Base-by-base conservation (phyloP, 2,113 vertebrate genomes). In the Lagopus muta region DNA sequence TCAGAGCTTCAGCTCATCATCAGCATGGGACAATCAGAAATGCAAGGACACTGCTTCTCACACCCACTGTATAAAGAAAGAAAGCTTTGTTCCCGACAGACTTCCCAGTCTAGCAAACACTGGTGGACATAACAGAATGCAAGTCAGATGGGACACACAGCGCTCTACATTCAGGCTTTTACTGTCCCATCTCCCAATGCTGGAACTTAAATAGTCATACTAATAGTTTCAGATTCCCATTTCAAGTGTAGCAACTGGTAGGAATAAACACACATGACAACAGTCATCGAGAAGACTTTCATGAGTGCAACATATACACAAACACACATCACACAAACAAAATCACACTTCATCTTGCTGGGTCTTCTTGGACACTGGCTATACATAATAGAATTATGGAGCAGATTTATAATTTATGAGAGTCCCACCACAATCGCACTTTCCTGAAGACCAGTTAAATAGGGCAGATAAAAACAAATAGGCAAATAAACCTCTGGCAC, bases 271-370 rank as follows among this genome's bases (percentile, higher is more conserved):
- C 45, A 61, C 24, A 64, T 76, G 48, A 45, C 69, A 70, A 58
- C 25, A 58, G 22, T 30, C 30, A 74, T 12, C 12, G 76, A 71
- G 28, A 55, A 81, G 43, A 66, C 45, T 76, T 36, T n/a, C 17
- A 7, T 15, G 20, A 79, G 25, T 8, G 5, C 11, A 80, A 52
- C 48, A 25, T 0, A 36, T 5, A 57, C 2, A 45, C 0, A 4
- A 40, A 14, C 5, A 36, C 34, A 52, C 15, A 15, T 60, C 75
- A 54, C 24, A 74, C 0, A 1, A 7, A 89, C n/a, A 85, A 60
- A 84, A 28, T 52, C 34, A 28, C 27, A 28, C 12, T 38, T 71
- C 9, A 16, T 18, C 28, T 27, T 57, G 28, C 13, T 40, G 36
- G 28, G 28, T 73, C 38, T 55, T 40, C 71, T 55, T 36, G 34